Evolutionary conservation across 2,797 vertebrate species (phyloP), one percentile per base, ranked within the genome.

Genomic region (Chaetodon trifasciatus): DNA sequence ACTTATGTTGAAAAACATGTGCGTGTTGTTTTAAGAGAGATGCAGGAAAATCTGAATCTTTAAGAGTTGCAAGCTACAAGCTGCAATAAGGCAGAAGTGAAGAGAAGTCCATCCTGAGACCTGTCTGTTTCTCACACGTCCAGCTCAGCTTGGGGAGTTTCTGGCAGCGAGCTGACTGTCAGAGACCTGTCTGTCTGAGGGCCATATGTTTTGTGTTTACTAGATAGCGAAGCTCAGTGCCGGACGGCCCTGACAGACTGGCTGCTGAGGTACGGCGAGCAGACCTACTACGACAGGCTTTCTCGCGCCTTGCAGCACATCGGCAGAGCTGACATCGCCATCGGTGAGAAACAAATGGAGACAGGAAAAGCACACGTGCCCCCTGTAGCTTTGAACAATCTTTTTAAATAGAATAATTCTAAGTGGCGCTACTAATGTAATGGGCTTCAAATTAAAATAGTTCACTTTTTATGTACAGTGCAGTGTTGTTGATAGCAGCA

Each of bases 311-410:
- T 98, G 70, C 94, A 83, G 52, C 93, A 88, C 17, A 92, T 97
- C 1, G 96, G 96, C 21, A 96, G 97, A 58, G 87, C 93, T 0
- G 97, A 98, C 85, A 90, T 97, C 3, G 96, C 97, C 52, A 68
- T 92, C 19, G 95, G 95, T 96, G 86, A 95, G 93, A 72, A 63
- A 35, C 47, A 79, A 66, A 68, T 0, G 28, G 23, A 62, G 21
- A 52, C 19, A 39, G 39, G 32, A 23, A 50, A 39, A 74, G 53
- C n/a, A 65, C 56, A 7, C 39, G 23, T 23, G 55, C 17, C 69
- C 62, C 39, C 37, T 62, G 70, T 21, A 81, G 57, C 62, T 56
- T 5, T 37, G 42, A 77, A 66, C 52, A 15, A 23, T 62, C 9
- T 57, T 19, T 42, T 76, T 65, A 50, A 58, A 49, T 21, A 24